Percentiles rank a stretch among this genome's conserved stretches.
phyloP scores from a whole-genome alignment of 2,797 vertebrate species.

The Salmo trutta region DNA sequence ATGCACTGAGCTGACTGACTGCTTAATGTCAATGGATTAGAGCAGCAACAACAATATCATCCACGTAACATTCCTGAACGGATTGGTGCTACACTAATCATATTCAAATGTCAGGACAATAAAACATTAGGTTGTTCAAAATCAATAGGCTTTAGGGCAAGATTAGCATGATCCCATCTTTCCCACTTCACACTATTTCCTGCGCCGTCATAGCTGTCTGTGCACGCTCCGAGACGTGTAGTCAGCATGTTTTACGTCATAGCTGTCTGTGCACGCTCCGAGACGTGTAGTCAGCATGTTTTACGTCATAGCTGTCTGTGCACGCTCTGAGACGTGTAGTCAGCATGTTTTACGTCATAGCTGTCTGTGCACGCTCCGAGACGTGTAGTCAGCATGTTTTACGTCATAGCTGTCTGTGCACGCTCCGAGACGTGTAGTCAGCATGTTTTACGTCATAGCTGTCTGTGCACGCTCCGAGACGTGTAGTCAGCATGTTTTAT shows the following conservation, averaged over 20 bases:
- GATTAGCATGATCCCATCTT: slow-evolving; percentile 16
- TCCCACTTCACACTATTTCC: slow-evolving; percentile 5
- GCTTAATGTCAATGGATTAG: slow-evolving; percentile 21
- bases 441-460: too few relatives aligned
- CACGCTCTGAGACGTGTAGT: too few relatives aligned
- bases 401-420: too few relatives aligned
- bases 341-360: too few relatives aligned
- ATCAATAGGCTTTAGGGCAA: slow-evolving; percentile 25
- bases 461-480: too few relatives aligned
- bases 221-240: slow-evolving; percentile 3
- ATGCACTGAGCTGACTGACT: slow-evolving; percentile 28
- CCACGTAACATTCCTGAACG: slow-evolving; percentile 19
- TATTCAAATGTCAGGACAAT: slow-evolving; percentile 36
- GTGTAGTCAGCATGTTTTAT: too few relatives aligned
- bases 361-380: too few relatives aligned
- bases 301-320: too few relatives aligned
- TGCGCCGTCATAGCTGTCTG: slow-evolving; percentile 1
- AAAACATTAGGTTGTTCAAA: slow-evolving; percentile 21
- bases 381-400: too few relatives aligned
- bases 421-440: too few relatives aligned
- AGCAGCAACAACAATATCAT: slow-evolving; percentile 37
- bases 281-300: too few relatives aligned
- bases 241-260: background rate
- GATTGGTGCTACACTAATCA: slow-evolving; percentile 8
- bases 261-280: too few relatives aligned